A percentile compares a stretch with the other conserved stretches of the same genome.
phyloP scores from a whole-genome alignment of 2,888 invertebrate genomes.

The Drosophila sordidula region DNA sequence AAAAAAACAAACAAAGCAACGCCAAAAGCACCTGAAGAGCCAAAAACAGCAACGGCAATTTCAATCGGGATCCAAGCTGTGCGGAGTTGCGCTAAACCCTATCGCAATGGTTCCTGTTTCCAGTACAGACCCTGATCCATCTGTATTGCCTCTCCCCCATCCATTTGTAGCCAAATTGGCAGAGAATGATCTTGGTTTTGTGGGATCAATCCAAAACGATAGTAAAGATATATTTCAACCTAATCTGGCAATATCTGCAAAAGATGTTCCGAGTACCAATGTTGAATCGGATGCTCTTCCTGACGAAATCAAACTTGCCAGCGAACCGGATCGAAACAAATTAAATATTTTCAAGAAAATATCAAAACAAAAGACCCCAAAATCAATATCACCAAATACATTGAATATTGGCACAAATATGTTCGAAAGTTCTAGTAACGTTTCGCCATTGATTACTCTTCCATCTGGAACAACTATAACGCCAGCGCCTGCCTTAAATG shows the following conservation, averaged over 20 bases:
- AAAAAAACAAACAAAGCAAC: conserved; percentile 76
- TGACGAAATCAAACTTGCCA: conserved; percentile 87
- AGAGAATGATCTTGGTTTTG: background rate
- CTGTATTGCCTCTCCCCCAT: background rate
- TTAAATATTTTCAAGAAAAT: conserved; percentile 95
- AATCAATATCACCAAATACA: conserved; percentile 45
- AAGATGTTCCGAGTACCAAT: background rate
- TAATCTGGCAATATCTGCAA: background rate
- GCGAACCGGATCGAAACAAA: conserved; percentile 93
- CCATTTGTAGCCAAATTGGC: background rate
- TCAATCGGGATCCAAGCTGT: conserved; percentile 7
- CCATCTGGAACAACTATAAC: conserved; percentile 84
- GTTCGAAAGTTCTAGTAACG: conserved; percentile 20
- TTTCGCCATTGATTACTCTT: conserved; percentile 73
- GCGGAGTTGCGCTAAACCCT: background rate
- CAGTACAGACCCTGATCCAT: background rate
- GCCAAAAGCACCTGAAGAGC: conserved; percentile 65
- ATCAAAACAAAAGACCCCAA: conserved; percentile 85
- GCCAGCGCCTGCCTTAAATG: conserved; percentile 61
- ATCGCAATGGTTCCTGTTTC: background rate
- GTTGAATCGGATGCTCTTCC: background rate
- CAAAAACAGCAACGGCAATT: conserved; percentile 37
- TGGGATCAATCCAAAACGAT: background rate
- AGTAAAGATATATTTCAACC: conserved; percentile 1
- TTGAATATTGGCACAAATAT: conserved; percentile 31